These are phyloP conservation scores for Chiloscyllium plagiosum DNA, from an alignment of 2,113 vertebrate genomes.

Conservation along the genomic window DNA sequence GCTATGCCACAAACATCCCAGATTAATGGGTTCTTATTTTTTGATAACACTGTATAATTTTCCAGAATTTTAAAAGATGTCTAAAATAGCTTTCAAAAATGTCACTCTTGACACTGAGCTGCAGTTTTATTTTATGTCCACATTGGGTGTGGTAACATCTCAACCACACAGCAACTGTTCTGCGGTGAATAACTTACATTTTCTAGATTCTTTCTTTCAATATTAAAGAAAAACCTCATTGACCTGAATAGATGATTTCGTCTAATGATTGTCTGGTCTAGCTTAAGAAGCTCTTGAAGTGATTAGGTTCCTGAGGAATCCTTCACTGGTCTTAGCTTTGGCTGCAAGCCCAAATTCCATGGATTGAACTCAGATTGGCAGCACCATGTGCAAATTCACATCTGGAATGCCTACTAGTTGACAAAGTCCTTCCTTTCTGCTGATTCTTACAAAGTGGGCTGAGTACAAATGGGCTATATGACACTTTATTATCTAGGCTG, in stretches of 20 bases:
- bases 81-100: slow-evolving; percentile 21
- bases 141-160: neutral
- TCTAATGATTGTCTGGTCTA: neutral
- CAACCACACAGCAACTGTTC: neutral
- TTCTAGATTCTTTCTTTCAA: neutral
- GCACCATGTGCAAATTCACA: neutral
- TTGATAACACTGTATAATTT: slow-evolving; percentile 18
- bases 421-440: neutral
- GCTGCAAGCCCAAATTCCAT: neutral
- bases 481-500: neutral
- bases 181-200: neutral
- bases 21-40: slow-evolving; percentile 34
- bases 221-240: neutral
- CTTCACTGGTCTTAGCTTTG: neutral
- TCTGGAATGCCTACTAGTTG: neutral
- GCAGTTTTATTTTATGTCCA: neutral
- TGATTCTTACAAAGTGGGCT: neutral
- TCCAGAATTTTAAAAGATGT: slow-evolving; percentile 26
- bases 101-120: neutral
- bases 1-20: neutral
- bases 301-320: neutral
- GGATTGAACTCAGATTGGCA: neutral
- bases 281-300: neutral
- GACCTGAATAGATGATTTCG: neutral
- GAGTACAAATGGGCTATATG: neutral